Percentiles rank a stretch among this genome's conserved stretches.
Evolutionary conservation across 1,140 invertebrate species (phyloP).

Genomic region (Ridgeia piscesae): DNA sequence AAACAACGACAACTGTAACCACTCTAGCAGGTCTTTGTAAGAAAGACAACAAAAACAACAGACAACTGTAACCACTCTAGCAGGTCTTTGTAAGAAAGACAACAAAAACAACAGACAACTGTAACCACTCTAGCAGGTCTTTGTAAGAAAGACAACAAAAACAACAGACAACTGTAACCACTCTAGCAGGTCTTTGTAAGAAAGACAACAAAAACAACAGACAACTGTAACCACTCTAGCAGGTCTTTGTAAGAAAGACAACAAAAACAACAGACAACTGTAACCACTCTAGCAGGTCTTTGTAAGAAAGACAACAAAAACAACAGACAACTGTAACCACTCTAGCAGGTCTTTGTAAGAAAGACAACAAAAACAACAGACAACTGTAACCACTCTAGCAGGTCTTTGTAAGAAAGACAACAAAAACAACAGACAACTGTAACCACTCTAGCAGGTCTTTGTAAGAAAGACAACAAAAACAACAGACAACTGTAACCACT

Average conservation of each 20-base stretch:
- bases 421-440: background rate
- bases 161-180: background rate
- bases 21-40: background rate
- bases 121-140: background rate
- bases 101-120: background rate
- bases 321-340: background rate
- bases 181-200: no score
- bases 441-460: background rate
- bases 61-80: background rate
- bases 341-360: background rate
- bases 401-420: no score
- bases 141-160: background rate
- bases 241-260: background rate
- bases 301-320: background rate
- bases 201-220: background rate
- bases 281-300: no score
- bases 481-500: no score
- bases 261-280: no score
- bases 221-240: background rate
- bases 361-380: background rate
- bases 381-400: no score
- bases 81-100: background rate
- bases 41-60: no score
- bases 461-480: background rate
- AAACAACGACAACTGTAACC: background rate